phyloP scores from a whole-genome alignment of 35 echinoderm and acorn worm species.

The Anneissia japonica region DNA sequence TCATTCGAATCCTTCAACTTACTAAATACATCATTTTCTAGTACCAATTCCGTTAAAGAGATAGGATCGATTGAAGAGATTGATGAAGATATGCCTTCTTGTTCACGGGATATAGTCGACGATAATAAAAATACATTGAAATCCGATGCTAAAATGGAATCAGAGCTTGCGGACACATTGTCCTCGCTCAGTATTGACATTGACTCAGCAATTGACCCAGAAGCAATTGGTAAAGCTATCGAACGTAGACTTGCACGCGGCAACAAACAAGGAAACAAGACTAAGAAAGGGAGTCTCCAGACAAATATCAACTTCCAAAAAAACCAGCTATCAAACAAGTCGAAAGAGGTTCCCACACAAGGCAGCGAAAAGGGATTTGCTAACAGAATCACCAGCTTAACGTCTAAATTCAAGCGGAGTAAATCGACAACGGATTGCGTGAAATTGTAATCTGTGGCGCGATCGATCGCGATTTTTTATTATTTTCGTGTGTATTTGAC shows the following conservation, averaged over 20 bases:
- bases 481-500: too few relatives aligned
- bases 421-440: not conserved
- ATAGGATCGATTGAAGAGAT: not conserved
- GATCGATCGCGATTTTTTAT: not conserved
- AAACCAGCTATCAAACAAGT: not conserved
- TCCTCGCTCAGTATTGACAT: not conserved
- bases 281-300: not conserved
- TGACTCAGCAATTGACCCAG: constrained; percentile 36
- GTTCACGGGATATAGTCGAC: not conserved
- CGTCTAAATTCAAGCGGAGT: not conserved
- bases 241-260: constrained; percentile 58
- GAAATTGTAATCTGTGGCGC: not conserved
- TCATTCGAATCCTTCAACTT: not conserved
- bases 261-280: constrained; percentile 15
- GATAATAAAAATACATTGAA: not conserved
- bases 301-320: not conserved
- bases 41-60: not conserved
- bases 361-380: not conserved
- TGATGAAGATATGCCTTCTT: not conserved
- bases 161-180: not conserved
- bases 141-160: not conserved
- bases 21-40: not conserved
- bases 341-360: not conserved
- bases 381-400: not conserved
- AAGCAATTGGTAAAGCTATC: constrained; percentile 77